Evolutionary conservation across 1,140 invertebrate genomes (phyloP).

Genomic region (Forficula auricularia): DNA sequence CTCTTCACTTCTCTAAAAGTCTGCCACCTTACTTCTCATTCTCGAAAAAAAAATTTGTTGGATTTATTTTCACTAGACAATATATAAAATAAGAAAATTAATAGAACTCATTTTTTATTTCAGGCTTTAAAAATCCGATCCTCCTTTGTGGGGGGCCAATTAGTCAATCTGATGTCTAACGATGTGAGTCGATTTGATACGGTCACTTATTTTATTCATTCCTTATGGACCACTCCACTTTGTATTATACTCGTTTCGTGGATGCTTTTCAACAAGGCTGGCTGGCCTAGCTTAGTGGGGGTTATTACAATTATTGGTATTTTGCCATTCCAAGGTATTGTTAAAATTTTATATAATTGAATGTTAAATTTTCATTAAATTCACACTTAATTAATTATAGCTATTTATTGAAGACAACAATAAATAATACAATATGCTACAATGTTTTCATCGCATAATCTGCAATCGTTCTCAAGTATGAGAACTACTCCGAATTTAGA

Average conservation of each 20-base stretch:
- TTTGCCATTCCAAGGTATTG: constrained; percentile 60
- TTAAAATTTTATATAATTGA: not conserved
- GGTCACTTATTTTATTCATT: constrained; percentile 43
- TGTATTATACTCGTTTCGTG: constrained; percentile 54
- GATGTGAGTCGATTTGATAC: constrained; percentile 57
- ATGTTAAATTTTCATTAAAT: no score
- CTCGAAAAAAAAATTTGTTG: no score
- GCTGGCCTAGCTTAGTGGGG: constrained; percentile 53
- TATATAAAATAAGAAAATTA: no score
- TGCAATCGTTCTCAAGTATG: no score
- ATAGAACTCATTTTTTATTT: constrained; percentile 8
- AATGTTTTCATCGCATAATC: no score
- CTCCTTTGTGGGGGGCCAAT: constrained; percentile 61
- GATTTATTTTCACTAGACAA: no score
- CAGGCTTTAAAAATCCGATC: constrained; percentile 34
- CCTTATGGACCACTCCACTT: constrained; percentile 53
- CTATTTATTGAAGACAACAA: no score
- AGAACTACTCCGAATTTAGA: no score
- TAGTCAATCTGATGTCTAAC: constrained; percentile 76
- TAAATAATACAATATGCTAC: no score
- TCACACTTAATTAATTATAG: no score
- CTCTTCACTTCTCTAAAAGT: no score
- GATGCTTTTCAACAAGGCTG: constrained; percentile 57
- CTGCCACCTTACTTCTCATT: no score
- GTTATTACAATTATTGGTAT: constrained; percentile 60